Percentiles rank a stretch among this genome's conserved stretches.
Evolutionary conservation across 1,140 invertebrate genomes (phyloP).

Genomic region (Bombus waltoni): DNA sequence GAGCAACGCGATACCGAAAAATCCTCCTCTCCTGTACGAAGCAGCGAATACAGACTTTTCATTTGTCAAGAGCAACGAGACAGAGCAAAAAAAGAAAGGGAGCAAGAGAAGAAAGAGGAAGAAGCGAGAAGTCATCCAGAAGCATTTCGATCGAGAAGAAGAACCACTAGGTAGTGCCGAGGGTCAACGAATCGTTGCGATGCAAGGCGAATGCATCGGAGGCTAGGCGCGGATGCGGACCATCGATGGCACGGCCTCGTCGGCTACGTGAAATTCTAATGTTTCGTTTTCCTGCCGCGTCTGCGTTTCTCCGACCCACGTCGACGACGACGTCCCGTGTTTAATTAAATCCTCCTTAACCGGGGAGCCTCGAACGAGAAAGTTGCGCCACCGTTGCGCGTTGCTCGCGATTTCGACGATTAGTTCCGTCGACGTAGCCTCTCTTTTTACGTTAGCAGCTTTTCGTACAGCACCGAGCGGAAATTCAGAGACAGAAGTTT

Average conservation of each 20-base stretch:
- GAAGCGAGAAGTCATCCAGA: slow-evolving; percentile 11
- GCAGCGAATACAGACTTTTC: too few relatives aligned
- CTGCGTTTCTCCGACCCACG: background rate
- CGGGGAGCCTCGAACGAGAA: background rate
- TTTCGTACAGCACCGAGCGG: too few relatives aligned
- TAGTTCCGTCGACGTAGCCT: background rate
- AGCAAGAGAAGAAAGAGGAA: background rate
- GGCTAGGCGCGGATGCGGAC: background rate
- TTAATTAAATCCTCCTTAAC: slow-evolving; percentile 17
- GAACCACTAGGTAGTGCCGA: background rate
- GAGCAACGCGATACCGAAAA: too few relatives aligned
- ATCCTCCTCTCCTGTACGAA: too few relatives aligned
- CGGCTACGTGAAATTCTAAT: slow-evolving; percentile 30
- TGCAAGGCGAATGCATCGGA: background rate
- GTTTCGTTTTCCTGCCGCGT: slow-evolving; percentile 16
- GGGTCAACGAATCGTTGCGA: background rate
- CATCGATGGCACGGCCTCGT: background rate
- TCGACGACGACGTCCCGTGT: background rate
- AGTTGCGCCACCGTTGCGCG: background rate
- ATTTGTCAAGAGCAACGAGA: background rate
- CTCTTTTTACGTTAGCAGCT: background rate
- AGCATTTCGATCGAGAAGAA: slow-evolving; percentile 1
- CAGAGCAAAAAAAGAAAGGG: background rate
- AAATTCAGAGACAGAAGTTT: too few relatives aligned
- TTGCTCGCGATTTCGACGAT: background rate